Evolutionary conservation across 2,888 invertebrate genomes (phyloP), one percentile per base, ranked within the genome.

Genomic region (Globia sparganii): DNA sequence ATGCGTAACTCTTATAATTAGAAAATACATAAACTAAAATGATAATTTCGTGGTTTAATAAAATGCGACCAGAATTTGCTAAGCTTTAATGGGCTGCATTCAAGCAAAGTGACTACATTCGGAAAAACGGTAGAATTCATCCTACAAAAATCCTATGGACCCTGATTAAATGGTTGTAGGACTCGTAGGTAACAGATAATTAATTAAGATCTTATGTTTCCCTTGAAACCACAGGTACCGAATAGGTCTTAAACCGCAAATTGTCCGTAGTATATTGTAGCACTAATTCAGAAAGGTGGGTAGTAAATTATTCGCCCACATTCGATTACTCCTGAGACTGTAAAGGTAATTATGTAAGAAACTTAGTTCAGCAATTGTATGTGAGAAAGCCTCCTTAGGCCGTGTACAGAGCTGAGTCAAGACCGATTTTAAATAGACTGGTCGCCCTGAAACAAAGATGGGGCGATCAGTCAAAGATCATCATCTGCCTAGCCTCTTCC

Each of bases 241-340:
- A 76, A 81, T 77, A 86, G 77, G 59, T 76, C 77, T 66, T 75
- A 58, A 80, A 75, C 86, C 83, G 74, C 86, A 89, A 88, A 89
- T 85, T 86, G 85, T 85, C 85, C 75, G 78, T 83, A 84, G 83
- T 84, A 90, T 86, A 90, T 86, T 87, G 85, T 83, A 85, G 83
- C 81, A 85, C 88, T 90, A 88, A 90, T 88, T 91, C 87, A 87
- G 85, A 75, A 81, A 80, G 81, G 84, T 82, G 49, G 81, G 81
- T 87, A 86, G 85, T 91, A 88, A 91, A 90, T 92, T 91, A 91
- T 90, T 92, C 86, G 80, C 83, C 79, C 84, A 86, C 83, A 85
- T 86, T 88, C 86, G 89, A 88, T 89, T 88, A 87, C 89, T 82
- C 84, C 65, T 77, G 81, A 80, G 86, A 84, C 82, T 81, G 83